Conservation (phyloP, 2,113 vertebrate genomes). For the Rhea pennata region DNA sequence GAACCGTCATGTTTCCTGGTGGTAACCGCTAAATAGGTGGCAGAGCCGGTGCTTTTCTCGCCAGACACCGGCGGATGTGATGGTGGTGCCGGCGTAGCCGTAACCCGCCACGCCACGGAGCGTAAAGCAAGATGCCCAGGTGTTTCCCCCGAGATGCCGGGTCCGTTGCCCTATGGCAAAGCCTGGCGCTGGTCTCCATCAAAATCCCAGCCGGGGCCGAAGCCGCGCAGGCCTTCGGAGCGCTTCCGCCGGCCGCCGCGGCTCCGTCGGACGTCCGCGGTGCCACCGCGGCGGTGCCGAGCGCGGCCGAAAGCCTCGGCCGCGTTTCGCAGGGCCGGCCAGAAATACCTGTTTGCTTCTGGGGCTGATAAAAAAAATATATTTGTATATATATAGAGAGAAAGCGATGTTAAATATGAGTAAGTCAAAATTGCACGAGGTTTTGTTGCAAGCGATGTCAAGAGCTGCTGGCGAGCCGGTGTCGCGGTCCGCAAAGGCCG, state of each 20-base stretch:
- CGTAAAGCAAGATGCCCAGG: neutral
- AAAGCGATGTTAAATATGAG: neutral
- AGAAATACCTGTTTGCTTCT: neutral
- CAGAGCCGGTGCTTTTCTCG: rapidly evolving
- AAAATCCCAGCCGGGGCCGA: neutral
- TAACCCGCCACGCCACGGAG: rapidly evolving
- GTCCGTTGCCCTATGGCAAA: neutral
- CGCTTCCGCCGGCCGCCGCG: neutral
- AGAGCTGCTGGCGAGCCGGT: neutral
- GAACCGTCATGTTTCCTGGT: rapidly evolving
- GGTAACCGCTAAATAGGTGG: rapidly evolving
- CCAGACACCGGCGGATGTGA: neutral
- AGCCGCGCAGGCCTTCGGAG: neutral
- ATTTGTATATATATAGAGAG: no score
- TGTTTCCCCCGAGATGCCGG: neutral
- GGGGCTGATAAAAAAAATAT: neutral
- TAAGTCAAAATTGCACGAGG: neutral
- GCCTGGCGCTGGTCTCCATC: neutral
- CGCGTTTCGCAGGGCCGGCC: neutral
- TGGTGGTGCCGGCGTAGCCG: rapidly evolving
- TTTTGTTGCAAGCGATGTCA: neutral
- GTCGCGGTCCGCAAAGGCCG: neutral
- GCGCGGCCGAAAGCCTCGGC: neutral
- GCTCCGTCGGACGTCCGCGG: no score
- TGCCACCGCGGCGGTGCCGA: neutral